A percentile compares a stretch with the other conserved stretches of the same genome.
These are phyloP conservation scores for Lasioglossum morio DNA, from an alignment of 2,888 invertebrate species.

Conservation along the genomic window DNA sequence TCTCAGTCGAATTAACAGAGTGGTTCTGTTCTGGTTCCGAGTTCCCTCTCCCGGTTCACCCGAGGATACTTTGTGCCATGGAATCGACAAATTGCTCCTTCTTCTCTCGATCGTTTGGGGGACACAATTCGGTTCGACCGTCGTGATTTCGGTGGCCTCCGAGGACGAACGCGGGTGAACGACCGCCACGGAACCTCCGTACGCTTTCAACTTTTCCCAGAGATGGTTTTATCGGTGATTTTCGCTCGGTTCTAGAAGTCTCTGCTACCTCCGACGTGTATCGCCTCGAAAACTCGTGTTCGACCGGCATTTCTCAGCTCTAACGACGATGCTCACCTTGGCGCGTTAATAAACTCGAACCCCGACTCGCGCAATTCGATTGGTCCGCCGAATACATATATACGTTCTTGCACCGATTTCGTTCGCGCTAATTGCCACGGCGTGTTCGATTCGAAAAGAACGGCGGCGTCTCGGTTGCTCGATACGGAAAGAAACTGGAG, in stretches of 20 bases:
- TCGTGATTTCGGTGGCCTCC: conserved; percentile 18
- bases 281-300: conserved; percentile 56
- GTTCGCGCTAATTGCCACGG: conserved; percentile 28
- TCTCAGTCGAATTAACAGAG: conserved; percentile 66
- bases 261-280: not conserved
- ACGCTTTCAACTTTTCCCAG: conserved; percentile 2
- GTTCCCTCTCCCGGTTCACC: conserved; percentile 49
- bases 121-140: conserved; percentile 47
- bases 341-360: conserved; percentile 62
- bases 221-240: not conserved
- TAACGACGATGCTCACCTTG: conserved; percentile 73
- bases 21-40: conserved; percentile 58
- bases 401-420: conserved; percentile 31
- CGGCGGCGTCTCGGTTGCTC: not conserved
- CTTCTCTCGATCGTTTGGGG: conserved; percentile 16
- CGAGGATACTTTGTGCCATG: conserved; percentile 13
- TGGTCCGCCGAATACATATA: conserved; percentile 17
- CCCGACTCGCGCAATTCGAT: conserved; percentile 31
- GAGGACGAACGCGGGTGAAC: not conserved
- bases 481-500: not conserved
- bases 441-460: not conserved
- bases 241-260: not conserved
- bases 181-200: conserved; percentile 3
- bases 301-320: conserved; percentile 48
- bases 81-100: conserved; percentile 62